Evolutionary conservation across 2,888 invertebrate species (phyloP).

Genomic region (Meta bourneti): DNA sequence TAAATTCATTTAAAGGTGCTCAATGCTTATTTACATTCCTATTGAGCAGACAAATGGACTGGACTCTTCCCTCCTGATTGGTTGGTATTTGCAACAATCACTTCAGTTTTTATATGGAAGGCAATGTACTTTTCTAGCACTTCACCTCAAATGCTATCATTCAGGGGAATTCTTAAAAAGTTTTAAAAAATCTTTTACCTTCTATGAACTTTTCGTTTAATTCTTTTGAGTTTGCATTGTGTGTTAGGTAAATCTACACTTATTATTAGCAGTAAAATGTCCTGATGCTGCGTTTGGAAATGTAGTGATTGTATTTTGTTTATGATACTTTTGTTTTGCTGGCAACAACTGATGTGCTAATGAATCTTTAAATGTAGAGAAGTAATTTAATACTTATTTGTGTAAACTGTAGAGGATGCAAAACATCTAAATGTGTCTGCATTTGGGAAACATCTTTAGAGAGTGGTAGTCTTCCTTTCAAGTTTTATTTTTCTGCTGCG

Average conservation of each 20-base stretch:
- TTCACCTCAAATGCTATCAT: conserved; percentile 35
- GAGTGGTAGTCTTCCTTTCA: not conserved
- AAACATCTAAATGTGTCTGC: not conserved
- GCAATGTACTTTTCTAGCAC: conserved; percentile 49
- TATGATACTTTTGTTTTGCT: not conserved
- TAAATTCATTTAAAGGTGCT: conserved; percentile 66
- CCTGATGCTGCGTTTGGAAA: not conserved
- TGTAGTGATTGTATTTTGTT: not conserved
- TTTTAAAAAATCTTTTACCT: not conserved
- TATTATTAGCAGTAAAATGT: not conserved
- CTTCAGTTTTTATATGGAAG: conserved; percentile 55
- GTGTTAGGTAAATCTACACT: conserved; percentile 4
- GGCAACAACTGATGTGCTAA: not conserved
- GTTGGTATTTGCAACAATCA: conserved; percentile 60
- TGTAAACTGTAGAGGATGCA: not conserved
- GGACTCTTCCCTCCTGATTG: conserved; percentile 66
- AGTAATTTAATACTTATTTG: not conserved
- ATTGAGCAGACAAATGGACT: conserved; percentile 68
- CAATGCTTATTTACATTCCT: conserved; percentile 76
- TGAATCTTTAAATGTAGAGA: not conserved
- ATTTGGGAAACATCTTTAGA: not conserved
- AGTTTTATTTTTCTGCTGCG: not conserved
- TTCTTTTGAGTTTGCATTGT: not conserved
- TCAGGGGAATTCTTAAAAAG: conserved; percentile 35
- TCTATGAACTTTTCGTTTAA: not conserved